Conservation (phyloP, 2,888 invertebrate species). For the Agrotis puta region DNA sequence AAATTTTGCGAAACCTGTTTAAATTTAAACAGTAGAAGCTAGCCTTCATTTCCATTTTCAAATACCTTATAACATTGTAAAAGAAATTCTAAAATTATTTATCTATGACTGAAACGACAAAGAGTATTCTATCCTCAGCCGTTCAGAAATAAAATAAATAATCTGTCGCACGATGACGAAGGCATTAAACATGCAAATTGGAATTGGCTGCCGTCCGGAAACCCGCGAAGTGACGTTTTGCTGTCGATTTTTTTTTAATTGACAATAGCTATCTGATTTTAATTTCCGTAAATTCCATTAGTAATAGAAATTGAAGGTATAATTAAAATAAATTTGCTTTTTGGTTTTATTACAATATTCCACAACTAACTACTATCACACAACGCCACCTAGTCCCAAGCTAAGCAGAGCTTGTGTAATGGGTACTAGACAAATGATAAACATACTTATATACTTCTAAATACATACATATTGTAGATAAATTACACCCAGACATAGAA, state of each 20-base stretch:
- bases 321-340: neutral
- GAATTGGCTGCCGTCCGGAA: constrained; percentile 63
- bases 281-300: constrained; percentile 16
- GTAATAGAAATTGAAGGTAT: neutral
- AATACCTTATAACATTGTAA: constrained; percentile 11
- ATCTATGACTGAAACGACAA: constrained; percentile 7
- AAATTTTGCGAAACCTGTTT: no score
- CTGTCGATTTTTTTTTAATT: constrained; percentile 52
- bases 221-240: constrained; percentile 52
- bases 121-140: constrained; percentile 43
- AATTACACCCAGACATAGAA: no score
- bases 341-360: neutral
- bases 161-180: constrained; percentile 55
- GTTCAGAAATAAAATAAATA: constrained; percentile 61
- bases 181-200: constrained; percentile 69
- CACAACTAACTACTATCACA: no score
- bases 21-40: neutral
- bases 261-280: constrained; percentile 39
- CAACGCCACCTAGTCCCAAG: no score
- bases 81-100: constrained; percentile 1
- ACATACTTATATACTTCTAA: no score
- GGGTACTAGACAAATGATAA: no score
- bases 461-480: no score
- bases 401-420: no score
- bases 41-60: neutral